Evolutionary conservation across 2,888 invertebrate species (phyloP), one percentile per base, ranked within the genome.

Genomic region (Macrosiphum euphorbiae): DNA sequence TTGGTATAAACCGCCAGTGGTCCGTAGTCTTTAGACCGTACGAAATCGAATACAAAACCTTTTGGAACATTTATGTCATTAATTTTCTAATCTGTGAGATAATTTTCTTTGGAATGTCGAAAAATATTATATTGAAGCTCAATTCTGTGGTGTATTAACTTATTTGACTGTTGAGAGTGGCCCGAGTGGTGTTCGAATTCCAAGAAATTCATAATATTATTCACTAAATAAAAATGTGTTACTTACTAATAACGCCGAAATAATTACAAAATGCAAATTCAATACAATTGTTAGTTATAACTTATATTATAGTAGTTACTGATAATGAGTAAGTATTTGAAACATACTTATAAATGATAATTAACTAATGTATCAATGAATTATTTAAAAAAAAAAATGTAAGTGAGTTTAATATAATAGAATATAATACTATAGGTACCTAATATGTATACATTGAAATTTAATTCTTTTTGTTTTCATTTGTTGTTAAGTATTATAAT

Each of bases 11-110:
- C 78, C 44, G 44, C 44, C 8, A 78, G 35, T n/a, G n/a, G 1
- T 35, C 67, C 13, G n/a, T n/a, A 67, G 4, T 20, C 20, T 35
- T 67, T n/a, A 20, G 20, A 61, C 3, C 61, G 26, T 58, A 44
- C 47, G n/a, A 90, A 90, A 90, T 47, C 47, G 20, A 67, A n/a
- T 44, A 61, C 61, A 20, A 44, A 41, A 61, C 61, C 88, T 11
- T 52, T 88, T 35, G 41, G 55, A 35, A 88, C 55, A 88, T 88
- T 55, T 52, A 24, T 55, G n/a, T n/a, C n/a, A 67, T 90, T 61
- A 61, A 47, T 61, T 67, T 47, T 44, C 58, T 90, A 47, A 90
- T 90, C 89, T 90, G 28, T 67, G 61, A n/a, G 61, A 28, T 89
- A n/a, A 47, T 44, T 89, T 47, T 58, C 44, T 58, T 28, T 44